phyloP scores from a whole-genome alignment of 2,888 invertebrate species.

The Amorpha juglandis region DNA sequence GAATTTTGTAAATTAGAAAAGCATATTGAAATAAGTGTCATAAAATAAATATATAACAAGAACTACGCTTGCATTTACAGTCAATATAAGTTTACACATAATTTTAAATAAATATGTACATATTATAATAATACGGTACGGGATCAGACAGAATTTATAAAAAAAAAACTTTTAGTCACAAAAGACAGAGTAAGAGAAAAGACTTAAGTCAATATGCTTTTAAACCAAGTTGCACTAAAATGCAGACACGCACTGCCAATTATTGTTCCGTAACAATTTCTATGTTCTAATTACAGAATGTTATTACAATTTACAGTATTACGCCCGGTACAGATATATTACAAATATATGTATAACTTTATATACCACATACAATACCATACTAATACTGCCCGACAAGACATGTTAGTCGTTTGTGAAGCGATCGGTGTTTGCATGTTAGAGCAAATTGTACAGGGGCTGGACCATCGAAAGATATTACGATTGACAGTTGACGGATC shows the following conservation, averaged over 20 bases:
- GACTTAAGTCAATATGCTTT: conserved; percentile 81
- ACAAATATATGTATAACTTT: conserved; percentile 74
- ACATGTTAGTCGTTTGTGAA: conserved; percentile 84
- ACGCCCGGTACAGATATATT: conserved; percentile 76
- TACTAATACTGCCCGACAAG: conserved; percentile 79
- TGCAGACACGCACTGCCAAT: conserved; percentile 85
- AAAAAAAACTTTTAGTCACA: conserved; percentile 25
- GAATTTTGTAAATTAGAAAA: conserved; percentile 74
- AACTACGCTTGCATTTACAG: conserved; percentile 26
- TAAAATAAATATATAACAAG: conserved; percentile 32
- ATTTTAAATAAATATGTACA: conserved; percentile 30
- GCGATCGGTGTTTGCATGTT: conserved; percentile 86
- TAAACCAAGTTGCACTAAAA: conserved; percentile 82
- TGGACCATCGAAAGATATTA: conserved; percentile 33
- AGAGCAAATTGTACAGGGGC: conserved; percentile 83
- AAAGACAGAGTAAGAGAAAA: conserved; percentile 33
- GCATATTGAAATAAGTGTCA: conserved; percentile 80
- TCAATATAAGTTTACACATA: conserved; percentile 29
- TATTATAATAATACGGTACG: conserved; percentile 29
- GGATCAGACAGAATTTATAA: conserved; percentile 11
- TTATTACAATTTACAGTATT: conserved; percentile 70
- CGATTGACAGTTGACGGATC: background rate
- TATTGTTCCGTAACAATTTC: conserved; percentile 62
- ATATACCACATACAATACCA: conserved; percentile 82
- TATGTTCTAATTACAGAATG: conserved; percentile 63